Conservation (phyloP, 2,888 invertebrate genomes). For the Mactromeris polynyma region DNA sequence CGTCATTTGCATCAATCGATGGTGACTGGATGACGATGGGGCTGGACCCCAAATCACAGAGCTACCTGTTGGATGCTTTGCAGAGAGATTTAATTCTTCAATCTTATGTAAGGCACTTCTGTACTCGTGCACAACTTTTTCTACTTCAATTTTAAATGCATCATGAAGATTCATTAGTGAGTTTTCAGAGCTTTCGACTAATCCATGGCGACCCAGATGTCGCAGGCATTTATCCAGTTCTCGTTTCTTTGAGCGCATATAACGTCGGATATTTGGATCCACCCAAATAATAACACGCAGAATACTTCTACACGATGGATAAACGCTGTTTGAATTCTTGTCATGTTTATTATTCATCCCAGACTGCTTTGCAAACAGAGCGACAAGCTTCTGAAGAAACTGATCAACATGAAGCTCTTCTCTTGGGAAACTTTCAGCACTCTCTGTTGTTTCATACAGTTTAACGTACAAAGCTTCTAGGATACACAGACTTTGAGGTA, state of each 20-base stretch:
- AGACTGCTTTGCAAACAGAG: constrained; percentile 89
- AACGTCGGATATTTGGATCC: constrained; percentile 89
- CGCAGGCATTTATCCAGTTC: constrained; percentile 95
- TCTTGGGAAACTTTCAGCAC: constrained; percentile 85
- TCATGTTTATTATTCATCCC: constrained; percentile 70
- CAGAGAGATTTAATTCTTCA: constrained; percentile 89
- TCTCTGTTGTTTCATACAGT: constrained; percentile 87
- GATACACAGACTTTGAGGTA: constrained; percentile 95
- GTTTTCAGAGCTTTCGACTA: constrained; percentile 90
- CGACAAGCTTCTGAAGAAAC: constrained; percentile 95
- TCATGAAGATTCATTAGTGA: constrained; percentile 92
- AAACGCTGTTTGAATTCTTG: constrained; percentile 79
- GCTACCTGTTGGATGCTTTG: constrained; percentile 81
- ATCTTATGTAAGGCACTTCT: constrained; percentile 95
- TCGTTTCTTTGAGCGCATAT: constrained; percentile 91
- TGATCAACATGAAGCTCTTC: constrained; percentile 90
- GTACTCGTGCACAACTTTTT: constrained; percentile 94
- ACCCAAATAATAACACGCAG: constrained; percentile 88
- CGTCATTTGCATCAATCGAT: constrained; percentile 93
- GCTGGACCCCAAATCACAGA: constrained; percentile 89
- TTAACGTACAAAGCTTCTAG: constrained; percentile 93
- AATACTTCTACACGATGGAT: constrained; percentile 79
- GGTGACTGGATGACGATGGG: constrained; percentile 95
- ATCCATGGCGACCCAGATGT: constrained; percentile 94
- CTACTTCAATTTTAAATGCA: constrained; percentile 93